Evolutionary conservation across 2,888 invertebrate species (phyloP).

Genomic region (Ophion slaviceki): DNA sequence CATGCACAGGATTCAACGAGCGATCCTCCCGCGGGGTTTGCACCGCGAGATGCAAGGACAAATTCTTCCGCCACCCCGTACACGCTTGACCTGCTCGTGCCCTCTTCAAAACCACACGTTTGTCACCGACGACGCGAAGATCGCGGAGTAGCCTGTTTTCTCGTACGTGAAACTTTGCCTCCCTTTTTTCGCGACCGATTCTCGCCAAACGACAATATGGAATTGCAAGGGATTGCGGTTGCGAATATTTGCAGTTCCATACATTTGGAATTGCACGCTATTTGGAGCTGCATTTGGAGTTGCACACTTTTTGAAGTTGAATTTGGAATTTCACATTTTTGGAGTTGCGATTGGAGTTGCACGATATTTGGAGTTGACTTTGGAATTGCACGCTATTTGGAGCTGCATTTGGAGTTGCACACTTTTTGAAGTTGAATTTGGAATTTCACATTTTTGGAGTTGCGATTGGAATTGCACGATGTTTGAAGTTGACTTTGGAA

Average conservation of each 20-base stretch:
- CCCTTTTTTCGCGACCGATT: not conserved
- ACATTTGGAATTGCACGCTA: not conserved
- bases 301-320: too few species aligned
- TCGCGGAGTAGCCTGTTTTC: not conserved
- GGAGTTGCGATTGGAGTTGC: not conserved
- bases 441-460: not conserved
- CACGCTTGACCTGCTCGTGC: constrained; percentile 24
- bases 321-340: not conserved
- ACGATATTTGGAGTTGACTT: not conserved
- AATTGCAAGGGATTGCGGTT: not conserved
- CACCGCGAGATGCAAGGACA: constrained; percentile 49
- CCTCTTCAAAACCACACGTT: not conserved
- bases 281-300: too few species aligned
- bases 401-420: too few species aligned
- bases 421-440: too few species aligned
- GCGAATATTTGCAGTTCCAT: not conserved
- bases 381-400: not conserved
- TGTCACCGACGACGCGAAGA: not conserved
- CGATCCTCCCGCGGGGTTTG: constrained; percentile 49
- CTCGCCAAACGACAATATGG: not conserved
- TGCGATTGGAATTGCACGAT: not conserved
- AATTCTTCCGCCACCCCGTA: constrained; percentile 15
- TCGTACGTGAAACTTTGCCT: not conserved
- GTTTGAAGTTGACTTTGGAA: not conserved
- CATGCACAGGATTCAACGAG: constrained; percentile 64